Conservation (phyloP, 2,113 vertebrate species). For the Oryzias javanicus region DNA sequence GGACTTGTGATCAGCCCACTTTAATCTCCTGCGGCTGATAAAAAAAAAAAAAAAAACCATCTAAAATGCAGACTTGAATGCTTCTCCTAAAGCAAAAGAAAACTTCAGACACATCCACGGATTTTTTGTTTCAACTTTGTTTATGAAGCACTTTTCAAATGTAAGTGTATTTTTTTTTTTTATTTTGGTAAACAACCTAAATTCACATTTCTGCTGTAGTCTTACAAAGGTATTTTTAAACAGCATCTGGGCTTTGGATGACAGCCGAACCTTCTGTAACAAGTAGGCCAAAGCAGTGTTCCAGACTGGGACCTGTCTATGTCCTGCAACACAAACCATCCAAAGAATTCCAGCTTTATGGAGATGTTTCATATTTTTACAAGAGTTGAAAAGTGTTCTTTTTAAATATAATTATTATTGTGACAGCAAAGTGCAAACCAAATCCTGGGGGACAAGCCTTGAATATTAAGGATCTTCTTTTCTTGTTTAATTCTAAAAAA, state of each 20-base stretch:
- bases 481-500: constrained; percentile 69
- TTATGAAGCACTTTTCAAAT: constrained; percentile 11
- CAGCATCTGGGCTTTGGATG: constrained; percentile 27
- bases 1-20: constrained; percentile 39
- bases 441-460: constrained; percentile 72
- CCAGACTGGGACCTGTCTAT: constrained; percentile 34
- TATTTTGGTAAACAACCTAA: constrained; percentile 1
- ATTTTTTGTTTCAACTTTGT: no score
- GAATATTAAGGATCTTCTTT: constrained; percentile 70
- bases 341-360: constrained; percentile 61
- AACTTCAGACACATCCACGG: constrained; percentile 1
- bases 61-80: constrained; percentile 20
- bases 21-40: constrained; percentile 40
- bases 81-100: constrained; percentile 9
- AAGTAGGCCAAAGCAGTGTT: constrained; percentile 36
- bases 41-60: constrained; percentile 19
- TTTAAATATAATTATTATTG: constrained; percentile 59
- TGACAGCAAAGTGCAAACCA: constrained; percentile 76
- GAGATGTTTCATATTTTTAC: constrained; percentile 66
- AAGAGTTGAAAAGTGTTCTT: constrained; percentile 58
- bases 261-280: constrained; percentile 14
- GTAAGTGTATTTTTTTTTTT: constrained; percentile 2
- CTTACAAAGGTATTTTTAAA: constrained; percentile 27
- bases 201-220: constrained; percentile 20
- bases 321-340: constrained; percentile 52